Evolutionary conservation across 2,888 invertebrate species (phyloP).

Genomic region (Ormyrus labotus): DNA sequence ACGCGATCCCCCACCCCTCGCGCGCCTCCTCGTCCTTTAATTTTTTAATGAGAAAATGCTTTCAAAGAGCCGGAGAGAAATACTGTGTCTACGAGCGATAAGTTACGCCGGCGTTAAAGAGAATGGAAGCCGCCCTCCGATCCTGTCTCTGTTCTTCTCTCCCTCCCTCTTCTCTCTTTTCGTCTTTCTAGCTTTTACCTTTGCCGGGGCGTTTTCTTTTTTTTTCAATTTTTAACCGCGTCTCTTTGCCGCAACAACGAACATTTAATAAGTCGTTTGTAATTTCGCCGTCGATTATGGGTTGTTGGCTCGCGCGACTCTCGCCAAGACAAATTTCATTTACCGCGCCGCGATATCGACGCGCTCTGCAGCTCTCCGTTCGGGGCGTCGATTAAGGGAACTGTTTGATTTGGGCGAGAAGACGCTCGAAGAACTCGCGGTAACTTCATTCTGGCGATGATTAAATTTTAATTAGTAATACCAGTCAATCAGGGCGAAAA

Average conservation of each 20-base stretch:
- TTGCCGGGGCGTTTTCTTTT: background rate
- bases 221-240: background rate
- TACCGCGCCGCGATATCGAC: slow-evolving; percentile 29
- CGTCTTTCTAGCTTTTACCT: background rate
- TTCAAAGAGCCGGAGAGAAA: slow-evolving; percentile 78
- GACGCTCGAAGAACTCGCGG: slow-evolving; percentile 59
- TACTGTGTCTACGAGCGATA: slow-evolving; percentile 74
- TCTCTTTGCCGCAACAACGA: background rate
- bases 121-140: slow-evolving; percentile 61
- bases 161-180: slow-evolving; percentile 26
- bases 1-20: slow-evolving; percentile 53
- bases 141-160: slow-evolving; percentile 47
- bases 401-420: slow-evolving; percentile 56
- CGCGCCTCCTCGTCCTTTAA: slow-evolving; percentile 68
- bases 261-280: slow-evolving; percentile 6
- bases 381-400: slow-evolving; percentile 52
- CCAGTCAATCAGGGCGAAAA: slow-evolving; percentile 71
- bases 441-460: slow-evolving; percentile 68
- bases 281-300: slow-evolving; percentile 51
- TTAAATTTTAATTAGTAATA: slow-evolving; percentile 74
- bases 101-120: slow-evolving; percentile 70
- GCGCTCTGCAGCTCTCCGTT: slow-evolving; percentile 13
- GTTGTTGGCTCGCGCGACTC: slow-evolving; percentile 28
- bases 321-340: slow-evolving; percentile 56
- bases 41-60: slow-evolving; percentile 83